Evolutionary conservation across 1,140 invertebrate species (phyloP).

Genomic region (Atta cephalotes): DNA sequence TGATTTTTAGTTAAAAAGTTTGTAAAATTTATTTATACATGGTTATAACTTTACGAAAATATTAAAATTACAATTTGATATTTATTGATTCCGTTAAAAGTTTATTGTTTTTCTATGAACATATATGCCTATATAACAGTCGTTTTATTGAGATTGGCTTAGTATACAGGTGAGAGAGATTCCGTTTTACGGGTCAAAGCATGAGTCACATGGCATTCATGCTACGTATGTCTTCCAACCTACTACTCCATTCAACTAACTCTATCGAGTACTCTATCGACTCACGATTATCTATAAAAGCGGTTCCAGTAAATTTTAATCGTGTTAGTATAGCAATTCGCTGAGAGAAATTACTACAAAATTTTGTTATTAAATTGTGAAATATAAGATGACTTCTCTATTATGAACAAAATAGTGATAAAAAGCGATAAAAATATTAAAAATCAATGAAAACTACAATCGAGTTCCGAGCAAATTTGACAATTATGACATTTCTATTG

Average conservation of each 20-base stretch:
- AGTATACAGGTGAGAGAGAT: slow-evolving; percentile 1
- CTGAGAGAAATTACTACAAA: neutral
- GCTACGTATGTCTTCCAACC: neutral
- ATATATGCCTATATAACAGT: neutral
- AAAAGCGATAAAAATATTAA: too few species aligned
- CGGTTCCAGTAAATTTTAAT: neutral
- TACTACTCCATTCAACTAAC: neutral
- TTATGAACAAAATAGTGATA: neutral
- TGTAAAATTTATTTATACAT: too few species aligned
- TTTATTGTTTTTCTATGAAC: neutral
- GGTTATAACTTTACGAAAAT: too few species aligned
- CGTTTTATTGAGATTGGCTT: neutral
- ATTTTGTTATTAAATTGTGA: neutral
- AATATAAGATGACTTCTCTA: neutral
- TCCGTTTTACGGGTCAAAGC: neutral
- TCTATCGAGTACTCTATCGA: neutral
- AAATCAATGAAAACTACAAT: neutral
- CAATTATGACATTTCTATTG: neutral
- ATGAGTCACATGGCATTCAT: slow-evolving; percentile 56
- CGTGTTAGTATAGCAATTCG: neutral
- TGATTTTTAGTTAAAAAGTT: too few species aligned
- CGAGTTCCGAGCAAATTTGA: neutral
- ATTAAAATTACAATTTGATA: neutral
- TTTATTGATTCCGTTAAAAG: neutral
- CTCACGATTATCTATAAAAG: neutral